Conservation (phyloP, 1,140 invertebrate species). For the Nomia melanderi region DNA sequence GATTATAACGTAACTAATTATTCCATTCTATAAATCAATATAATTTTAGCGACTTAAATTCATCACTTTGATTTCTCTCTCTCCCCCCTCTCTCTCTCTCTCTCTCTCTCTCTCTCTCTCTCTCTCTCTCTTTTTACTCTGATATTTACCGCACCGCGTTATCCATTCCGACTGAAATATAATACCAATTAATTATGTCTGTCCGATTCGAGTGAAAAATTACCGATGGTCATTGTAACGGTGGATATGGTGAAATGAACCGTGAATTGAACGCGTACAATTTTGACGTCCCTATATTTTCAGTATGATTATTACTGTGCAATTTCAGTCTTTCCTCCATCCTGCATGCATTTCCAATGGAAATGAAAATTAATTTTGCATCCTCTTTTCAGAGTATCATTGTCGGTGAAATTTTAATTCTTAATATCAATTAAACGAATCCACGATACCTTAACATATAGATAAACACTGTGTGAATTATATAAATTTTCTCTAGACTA, state of each 20-base stretch:
- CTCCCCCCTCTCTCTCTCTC: no score
- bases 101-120: no score
- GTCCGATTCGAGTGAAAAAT: constrained; percentile 20
- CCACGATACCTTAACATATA: not conserved
- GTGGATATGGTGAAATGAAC: constrained; percentile 14
- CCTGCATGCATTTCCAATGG: constrained; percentile 10
- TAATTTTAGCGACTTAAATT: no score
- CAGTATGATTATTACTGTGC: constrained; percentile 25
- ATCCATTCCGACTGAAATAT: not conserved
- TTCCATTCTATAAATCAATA: no score
- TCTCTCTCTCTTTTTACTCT: no score
- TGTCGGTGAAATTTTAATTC: not conserved
- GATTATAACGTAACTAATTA: no score
- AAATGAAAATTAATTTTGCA: constrained; percentile 27
- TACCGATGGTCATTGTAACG: constrained; percentile 4
- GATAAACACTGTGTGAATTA: no score
- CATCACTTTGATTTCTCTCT: no score
- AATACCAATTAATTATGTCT: constrained; percentile 37
- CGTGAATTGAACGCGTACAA: constrained; percentile 21
- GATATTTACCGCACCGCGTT: not conserved
- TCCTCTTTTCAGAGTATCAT: not conserved
- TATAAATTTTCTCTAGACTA: no score
- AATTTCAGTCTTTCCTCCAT: constrained; percentile 1
- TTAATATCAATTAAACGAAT: not conserved
- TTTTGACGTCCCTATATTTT: constrained; percentile 31